Evolutionary conservation across 2,888 invertebrate species (phyloP).

Genomic region (Yponomeuta malinellus): DNA sequence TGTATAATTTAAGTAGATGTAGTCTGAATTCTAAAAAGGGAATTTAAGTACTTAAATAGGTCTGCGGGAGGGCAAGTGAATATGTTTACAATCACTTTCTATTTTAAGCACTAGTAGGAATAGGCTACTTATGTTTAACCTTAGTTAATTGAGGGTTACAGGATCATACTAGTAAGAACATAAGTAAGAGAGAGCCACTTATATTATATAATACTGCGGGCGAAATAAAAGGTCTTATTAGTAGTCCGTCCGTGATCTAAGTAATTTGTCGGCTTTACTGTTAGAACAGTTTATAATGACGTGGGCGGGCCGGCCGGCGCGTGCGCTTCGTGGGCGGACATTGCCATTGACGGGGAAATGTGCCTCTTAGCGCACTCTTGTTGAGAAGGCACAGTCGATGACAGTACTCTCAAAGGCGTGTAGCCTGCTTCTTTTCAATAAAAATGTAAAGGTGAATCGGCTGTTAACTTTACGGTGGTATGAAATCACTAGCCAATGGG

Average conservation of each 20-base stretch:
- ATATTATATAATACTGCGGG: neutral
- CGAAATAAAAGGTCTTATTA: neutral
- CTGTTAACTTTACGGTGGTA: too few species aligned
- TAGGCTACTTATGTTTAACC: neutral
- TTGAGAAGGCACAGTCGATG: neutral
- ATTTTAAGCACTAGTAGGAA: neutral
- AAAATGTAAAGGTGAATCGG: too few species aligned
- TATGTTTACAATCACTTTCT: constrained; percentile 1
- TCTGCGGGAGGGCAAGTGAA: neutral
- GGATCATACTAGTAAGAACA: neutral
- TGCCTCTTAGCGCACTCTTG: constrained; percentile 34
- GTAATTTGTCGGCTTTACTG: constrained; percentile 64
- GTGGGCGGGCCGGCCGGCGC: constrained; percentile 55
- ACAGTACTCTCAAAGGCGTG: too few species aligned
- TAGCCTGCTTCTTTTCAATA: too few species aligned
- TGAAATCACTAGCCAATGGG: too few species aligned
- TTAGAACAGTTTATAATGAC: constrained; percentile 58
- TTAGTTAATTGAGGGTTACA: neutral
- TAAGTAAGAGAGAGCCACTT: neutral
- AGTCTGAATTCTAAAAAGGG: too few species aligned
- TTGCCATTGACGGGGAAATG: constrained; percentile 54
- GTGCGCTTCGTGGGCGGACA: constrained; percentile 54
- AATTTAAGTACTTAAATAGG: neutral
- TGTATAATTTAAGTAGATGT: too few species aligned
- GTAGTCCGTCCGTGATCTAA: constrained; percentile 14